These are phyloP conservation scores for Tamandua tetradactyla DNA, from an alignment of 2,797 vertebrate genomes.

Conservation along the genomic window DNA sequence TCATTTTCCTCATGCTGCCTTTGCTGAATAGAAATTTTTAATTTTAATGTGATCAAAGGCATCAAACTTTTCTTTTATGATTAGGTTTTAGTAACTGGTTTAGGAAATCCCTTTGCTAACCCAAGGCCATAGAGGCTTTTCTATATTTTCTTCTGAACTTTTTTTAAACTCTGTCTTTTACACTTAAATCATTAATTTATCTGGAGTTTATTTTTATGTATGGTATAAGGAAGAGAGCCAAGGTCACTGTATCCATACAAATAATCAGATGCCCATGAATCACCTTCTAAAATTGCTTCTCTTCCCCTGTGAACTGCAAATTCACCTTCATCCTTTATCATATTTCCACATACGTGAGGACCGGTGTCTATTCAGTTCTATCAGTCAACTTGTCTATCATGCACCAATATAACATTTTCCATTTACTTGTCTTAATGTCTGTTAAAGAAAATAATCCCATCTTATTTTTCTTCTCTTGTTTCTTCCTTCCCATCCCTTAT, in stretches of 20 bases:
- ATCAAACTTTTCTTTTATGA: background rate
- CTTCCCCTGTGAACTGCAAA: too few species aligned
- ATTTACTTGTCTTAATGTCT: background rate
- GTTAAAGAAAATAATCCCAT: background rate
- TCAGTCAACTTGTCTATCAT: background rate
- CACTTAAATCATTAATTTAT: background rate
- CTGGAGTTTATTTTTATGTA: background rate
- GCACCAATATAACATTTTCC: background rate
- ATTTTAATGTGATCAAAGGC: slow-evolving; percentile 2
- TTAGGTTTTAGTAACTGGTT: background rate
- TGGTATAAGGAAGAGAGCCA: background rate
- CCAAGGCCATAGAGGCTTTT: background rate
- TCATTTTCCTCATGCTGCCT: slow-evolving; percentile 16
- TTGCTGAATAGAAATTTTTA: background rate
- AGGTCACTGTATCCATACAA: background rate
- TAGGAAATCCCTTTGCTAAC: background rate
- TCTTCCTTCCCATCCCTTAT: background rate
- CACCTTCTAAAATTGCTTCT: background rate
- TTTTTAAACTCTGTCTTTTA: slow-evolving; percentile 12
- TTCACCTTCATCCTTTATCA: background rate
- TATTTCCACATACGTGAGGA: background rate
- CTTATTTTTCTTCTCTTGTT: background rate
- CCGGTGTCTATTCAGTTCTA: background rate
- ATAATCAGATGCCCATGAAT: background rate
- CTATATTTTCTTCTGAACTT: background rate